These are phyloP conservation scores for Macrosoma leucophasiata DNA, from an alignment of 2,888 invertebrate genomes.

Conservation along the genomic window DNA sequence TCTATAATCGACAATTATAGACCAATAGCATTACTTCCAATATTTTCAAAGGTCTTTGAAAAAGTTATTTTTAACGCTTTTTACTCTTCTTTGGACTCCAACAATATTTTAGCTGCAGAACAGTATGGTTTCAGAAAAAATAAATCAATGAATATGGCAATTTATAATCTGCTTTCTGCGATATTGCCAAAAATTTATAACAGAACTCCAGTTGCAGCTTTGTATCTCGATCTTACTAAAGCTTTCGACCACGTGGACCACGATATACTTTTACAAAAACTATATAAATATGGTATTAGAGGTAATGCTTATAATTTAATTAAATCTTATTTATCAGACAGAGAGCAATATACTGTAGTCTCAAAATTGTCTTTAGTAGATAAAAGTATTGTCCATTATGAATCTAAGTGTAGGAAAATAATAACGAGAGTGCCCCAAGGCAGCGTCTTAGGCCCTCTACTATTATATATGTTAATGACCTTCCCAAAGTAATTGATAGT, in stretches of 20 bases:
- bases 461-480: conserved; percentile 11
- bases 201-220: background rate
- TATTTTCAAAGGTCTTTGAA: conserved; percentile 14
- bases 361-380: background rate
- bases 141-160: conserved; percentile 3
- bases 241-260: conserved; percentile 11
- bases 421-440: conserved; percentile 7
- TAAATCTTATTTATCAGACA: conserved; percentile 5
- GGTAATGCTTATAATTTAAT: conserved; percentile 4
- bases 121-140: conserved; percentile 16
- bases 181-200: conserved; percentile 1
- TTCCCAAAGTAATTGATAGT: conserved; percentile 2
- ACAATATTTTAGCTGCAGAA: conserved; percentile 9
- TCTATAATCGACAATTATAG: conserved; percentile 8
- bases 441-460: conserved; percentile 6
- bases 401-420: background rate
- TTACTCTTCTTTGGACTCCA: conserved; percentile 7
- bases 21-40: conserved; percentile 10
- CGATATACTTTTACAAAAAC: conserved; percentile 6
- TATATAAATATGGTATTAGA: conserved; percentile 9
- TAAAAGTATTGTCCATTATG: background rate
- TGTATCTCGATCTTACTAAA: conserved; percentile 8
- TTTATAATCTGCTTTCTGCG: background rate
- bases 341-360: conserved; percentile 3
- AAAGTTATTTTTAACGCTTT: conserved; percentile 11